Evolutionary conservation across 2,113 vertebrate species (phyloP).

Genomic region (Hylia prasina): DNA sequence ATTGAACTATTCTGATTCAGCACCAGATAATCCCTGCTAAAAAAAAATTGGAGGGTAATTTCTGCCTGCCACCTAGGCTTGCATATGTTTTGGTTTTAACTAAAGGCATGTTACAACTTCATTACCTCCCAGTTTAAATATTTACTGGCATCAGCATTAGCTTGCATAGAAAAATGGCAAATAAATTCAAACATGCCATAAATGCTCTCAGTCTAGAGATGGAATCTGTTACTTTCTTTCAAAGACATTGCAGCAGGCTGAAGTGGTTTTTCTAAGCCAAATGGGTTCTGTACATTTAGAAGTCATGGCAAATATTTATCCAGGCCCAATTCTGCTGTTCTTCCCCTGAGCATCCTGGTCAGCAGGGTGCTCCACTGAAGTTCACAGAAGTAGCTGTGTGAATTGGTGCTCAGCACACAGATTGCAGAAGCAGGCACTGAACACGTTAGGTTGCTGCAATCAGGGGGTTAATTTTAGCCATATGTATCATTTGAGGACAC

Average conservation of each 20-base stretch:
- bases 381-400: background rate
- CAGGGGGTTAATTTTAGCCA: slow-evolving; percentile 55
- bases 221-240: slow-evolving; percentile 22
- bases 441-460: slow-evolving; percentile 18
- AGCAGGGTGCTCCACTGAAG: background rate
- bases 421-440: background rate
- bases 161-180: slow-evolving; percentile 46
- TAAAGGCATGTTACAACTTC: slow-evolving; percentile 31
- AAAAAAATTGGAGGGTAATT: background rate
- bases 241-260: background rate
- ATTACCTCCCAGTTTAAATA: slow-evolving; percentile 47
- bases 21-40: background rate
- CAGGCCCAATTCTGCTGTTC: background rate
- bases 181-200: slow-evolving; percentile 33
- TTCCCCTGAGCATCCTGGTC: background rate
- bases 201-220: slow-evolving; percentile 31
- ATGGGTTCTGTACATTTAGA: slow-evolving; percentile 16
- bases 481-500: slow-evolving; percentile 9
- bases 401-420: background rate
- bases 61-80: slow-evolving; percentile 10
- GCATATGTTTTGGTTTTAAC: slow-evolving; percentile 27
- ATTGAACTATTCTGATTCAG: slow-evolving; percentile 13
- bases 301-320: slow-evolving; percentile 27
- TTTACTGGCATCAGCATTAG: slow-evolving; percentile 47
- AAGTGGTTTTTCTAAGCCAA: slow-evolving; percentile 27